Evolutionary conservation across 2,888 invertebrate genomes (phyloP), one percentile per base, ranked within the genome.

Genomic region (Hartigia nigra): DNA sequence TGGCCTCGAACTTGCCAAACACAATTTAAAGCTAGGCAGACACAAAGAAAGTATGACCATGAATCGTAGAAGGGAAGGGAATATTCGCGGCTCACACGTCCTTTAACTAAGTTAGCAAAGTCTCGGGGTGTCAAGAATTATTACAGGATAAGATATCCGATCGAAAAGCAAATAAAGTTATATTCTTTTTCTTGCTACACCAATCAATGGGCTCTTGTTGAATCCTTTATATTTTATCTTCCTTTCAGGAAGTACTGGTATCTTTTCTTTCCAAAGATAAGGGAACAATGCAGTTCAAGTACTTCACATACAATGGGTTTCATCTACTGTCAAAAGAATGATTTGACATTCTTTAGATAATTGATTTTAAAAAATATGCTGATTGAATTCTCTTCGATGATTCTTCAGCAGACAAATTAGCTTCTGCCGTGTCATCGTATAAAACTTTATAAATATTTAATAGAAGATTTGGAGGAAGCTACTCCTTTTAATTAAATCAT

Each of bases 361-460:
- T 39, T 23, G 5, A 39, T 39, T 23, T 23, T 23, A 39, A 39
- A 36, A 39, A 39, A 39, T 39, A 39, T 39, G 14, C 23, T 39
- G 23, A 39, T 23, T 2, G 9, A 14, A 39, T 39, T 23, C 39
- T 39, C 9, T 23, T 34, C 72, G 31, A 12, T 34, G 72, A 3
- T 31, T 72, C 3, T 72, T 31, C 31, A 12, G 31, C 9, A 31
- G 31, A 72, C 5, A 39, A 23, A 23, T 14, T 23, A 23, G 39
- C 39, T 39, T 39, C 23, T 39, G 23, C 39, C 2, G 39, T 23
- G 9, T 23, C 2, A 39, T 39, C 23, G 23, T 23, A 23, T 4
- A 81, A 77, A 80, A 83, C 79, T 83, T 85, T 81, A 88, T 89
- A 87, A 88, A 89, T 89, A 88, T 87, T 88, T 88, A 84, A 86